These are phyloP conservation scores for Carapus acus DNA, from an alignment of 2,797 vertebrate genomes.

Conservation along the genomic window DNA sequence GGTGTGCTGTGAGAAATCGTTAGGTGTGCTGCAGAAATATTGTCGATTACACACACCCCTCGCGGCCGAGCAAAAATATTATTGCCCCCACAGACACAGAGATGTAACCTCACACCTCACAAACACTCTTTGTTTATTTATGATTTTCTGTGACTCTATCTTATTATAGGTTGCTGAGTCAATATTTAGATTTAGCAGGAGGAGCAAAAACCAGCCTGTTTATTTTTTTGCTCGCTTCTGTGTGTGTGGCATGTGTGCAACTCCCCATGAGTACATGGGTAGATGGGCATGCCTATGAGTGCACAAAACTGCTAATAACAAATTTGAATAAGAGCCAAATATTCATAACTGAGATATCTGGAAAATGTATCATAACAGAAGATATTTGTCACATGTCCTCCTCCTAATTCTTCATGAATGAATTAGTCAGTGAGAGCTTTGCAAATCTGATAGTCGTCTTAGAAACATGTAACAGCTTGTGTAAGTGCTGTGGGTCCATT, in stretches of 20 bases:
- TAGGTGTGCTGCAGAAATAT: too few species aligned
- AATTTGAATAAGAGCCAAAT: too few species aligned
- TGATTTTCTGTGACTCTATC: conserved; percentile 62
- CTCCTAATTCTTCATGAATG: too few species aligned
- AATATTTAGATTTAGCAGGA: conserved; percentile 72
- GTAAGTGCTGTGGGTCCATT: too few species aligned
- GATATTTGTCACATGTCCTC: too few species aligned
- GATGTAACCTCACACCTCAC: conserved; percentile 40
- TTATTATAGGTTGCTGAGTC: conserved; percentile 71
- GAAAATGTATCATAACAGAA: too few species aligned
- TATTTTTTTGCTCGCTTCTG: conserved; percentile 56
- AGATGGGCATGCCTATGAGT: background rate
- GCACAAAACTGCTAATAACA: background rate
- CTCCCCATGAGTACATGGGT: conserved; percentile 8
- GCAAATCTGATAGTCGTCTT: too few species aligned
- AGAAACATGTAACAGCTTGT: too few species aligned
- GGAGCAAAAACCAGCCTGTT: conserved; percentile 53
- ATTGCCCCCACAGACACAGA: conserved; percentile 40
- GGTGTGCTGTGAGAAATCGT: too few species aligned
- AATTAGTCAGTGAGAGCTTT: background rate
- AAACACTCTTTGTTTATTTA: conserved; percentile 65
- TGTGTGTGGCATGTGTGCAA: conserved; percentile 23
- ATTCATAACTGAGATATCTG: too few species aligned
- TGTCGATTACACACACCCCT: too few species aligned
- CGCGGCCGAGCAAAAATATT: too few species aligned